Evolutionary conservation across 2,888 invertebrate genomes (phyloP).

Genomic region (Nemapogon koenigi): DNA sequence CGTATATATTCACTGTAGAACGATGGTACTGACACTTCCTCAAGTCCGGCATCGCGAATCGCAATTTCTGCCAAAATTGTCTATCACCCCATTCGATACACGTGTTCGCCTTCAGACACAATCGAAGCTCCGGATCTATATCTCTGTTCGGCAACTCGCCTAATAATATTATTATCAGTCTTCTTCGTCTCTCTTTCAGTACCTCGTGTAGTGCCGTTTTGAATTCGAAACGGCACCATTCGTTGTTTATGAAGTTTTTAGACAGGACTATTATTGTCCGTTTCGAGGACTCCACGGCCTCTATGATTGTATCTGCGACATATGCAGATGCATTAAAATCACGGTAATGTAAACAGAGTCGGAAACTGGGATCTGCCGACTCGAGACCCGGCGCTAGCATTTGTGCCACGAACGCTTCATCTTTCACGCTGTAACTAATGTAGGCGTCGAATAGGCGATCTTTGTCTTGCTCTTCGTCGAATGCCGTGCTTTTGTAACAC

Average conservation of each 20-base stretch:
- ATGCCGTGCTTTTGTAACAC: slow-evolving; percentile 83
- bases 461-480: slow-evolving; percentile 82
- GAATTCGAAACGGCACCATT: slow-evolving; percentile 95
- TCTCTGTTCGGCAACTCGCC: slow-evolving; percentile 89
- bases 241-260: slow-evolving; percentile 91
- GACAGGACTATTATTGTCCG: slow-evolving; percentile 90
- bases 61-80: slow-evolving; percentile 95
- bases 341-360: slow-evolving; percentile 89
- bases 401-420: slow-evolving; percentile 90
- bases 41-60: slow-evolving; percentile 88
- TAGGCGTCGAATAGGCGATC: slow-evolving; percentile 94
- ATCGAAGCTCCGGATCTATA: slow-evolving; percentile 87
- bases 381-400: slow-evolving; percentile 89
- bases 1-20: slow-evolving; percentile 76
- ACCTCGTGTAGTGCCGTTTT: slow-evolving; percentile 92
- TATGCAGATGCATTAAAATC: slow-evolving; percentile 89
- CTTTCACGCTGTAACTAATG: slow-evolving; percentile 92
- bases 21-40: slow-evolving; percentile 70
- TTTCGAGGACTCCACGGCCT: slow-evolving; percentile 89
- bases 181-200: slow-evolving; percentile 83
- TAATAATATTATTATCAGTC: slow-evolving; percentile 88
- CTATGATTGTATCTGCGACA: slow-evolving; percentile 90
- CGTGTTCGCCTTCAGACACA: slow-evolving; percentile 89
- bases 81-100: slow-evolving; percentile 94
- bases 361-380: slow-evolving; percentile 79